Evolutionary conservation across 2,113 vertebrate species (phyloP), one percentile per base, ranked within the genome.

Genomic region (Serilophus lunatus): DNA sequence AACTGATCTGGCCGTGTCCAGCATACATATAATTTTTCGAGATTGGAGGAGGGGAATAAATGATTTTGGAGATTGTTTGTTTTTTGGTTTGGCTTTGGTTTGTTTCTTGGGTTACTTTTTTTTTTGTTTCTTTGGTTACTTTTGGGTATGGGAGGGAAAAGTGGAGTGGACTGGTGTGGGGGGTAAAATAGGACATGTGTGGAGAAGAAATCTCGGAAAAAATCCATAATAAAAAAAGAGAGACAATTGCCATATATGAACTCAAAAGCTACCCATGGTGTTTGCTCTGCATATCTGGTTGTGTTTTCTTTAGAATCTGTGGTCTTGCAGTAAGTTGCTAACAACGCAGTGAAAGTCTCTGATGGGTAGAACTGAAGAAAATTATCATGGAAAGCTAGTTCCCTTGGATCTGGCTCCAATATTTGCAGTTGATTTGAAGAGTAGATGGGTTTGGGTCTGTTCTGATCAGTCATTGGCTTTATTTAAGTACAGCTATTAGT

Each of bases 181-280:
- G 42, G 78, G 91, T 95, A 86, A 98, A 91, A 82, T 75, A 96
- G 91, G 69, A 97, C 60, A 50, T 92, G 82, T 92, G 82, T 92
- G 77, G 92, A 97, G 88, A 98, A 96, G 86, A 96, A 92, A 91
- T 96, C 91, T 94, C 56, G 3, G 88, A 82, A 76, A 91, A 93
- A 94, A 59, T 81, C 93, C 92, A 78, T 95, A 96, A 86, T 76
- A 92, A 97, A 90, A 94, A 97, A 95, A 91, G 83, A 98, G 84
- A 98, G 97, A 98, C 97, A 98, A 90, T 97, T 97, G 97, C 97
- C 97, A 96, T 98, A 97, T 92, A 98, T 91, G 96, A 98, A 98
- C 97, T 98, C 87, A 97, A 96, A 97, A 97, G 94, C 95, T 97
- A 98, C 91, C 88, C 97, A 95, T 95, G 97, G 96, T 97, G 96